Evolutionary conservation across 2,113 vertebrate species (phyloP).

Genomic region (Hemiprocne comata): DNA sequence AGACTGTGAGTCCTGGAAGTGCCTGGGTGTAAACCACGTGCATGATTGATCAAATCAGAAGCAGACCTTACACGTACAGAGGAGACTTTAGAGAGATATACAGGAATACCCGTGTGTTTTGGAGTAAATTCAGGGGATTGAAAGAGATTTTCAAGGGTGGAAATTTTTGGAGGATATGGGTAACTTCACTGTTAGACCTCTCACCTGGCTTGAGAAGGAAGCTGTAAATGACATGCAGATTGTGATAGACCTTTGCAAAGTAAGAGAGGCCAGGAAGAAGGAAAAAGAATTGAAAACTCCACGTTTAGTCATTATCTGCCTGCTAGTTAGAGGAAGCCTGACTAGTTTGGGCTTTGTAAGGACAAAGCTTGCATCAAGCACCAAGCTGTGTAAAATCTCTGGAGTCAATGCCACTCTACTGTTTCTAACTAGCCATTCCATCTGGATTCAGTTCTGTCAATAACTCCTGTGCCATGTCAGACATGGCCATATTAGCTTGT

Average conservation of each 20-base stretch:
- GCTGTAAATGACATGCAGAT: neutral
- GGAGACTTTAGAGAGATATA: neutral
- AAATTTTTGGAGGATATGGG: neutral
- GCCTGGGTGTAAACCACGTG: neutral
- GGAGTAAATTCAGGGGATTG: neutral
- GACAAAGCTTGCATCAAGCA: neutral
- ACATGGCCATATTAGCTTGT: neutral
- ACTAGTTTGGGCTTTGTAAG: neutral
- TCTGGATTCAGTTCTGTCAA: neutral
- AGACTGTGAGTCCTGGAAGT: neutral
- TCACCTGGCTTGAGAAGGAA: neutral
- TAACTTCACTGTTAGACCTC: neutral
- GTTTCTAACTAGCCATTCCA: neutral
- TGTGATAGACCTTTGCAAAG: neutral
- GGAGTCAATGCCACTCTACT: neutral
- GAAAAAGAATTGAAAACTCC: neutral
- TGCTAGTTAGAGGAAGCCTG: neutral
- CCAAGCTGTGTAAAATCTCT: neutral
- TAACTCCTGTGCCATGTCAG: neutral
- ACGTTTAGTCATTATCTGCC: neutral
- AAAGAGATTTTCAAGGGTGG: neutral
- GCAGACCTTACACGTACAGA: neutral
- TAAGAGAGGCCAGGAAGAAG: accelerated
- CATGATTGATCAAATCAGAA: neutral
- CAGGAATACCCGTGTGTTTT: neutral